Percentiles rank a stretch among this genome's conserved stretches.
Evolutionary conservation across 1,140 invertebrate species (phyloP).

Genomic region (Onthophagus taurus): DNA sequence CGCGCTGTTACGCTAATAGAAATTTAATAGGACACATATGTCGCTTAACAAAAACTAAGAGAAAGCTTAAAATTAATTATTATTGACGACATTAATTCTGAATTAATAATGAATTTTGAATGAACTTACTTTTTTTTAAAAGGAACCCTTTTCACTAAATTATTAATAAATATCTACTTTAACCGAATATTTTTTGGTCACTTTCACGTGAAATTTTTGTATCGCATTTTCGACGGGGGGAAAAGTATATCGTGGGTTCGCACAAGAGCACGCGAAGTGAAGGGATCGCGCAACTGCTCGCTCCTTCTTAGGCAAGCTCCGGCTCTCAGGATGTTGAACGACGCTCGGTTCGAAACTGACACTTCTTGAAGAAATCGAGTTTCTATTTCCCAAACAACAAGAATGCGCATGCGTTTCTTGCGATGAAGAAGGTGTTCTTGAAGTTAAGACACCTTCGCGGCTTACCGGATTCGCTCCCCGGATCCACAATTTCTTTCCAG

Average conservation of each 20-base stretch:
- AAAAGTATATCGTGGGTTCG: constrained; percentile 2
- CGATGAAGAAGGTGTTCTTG: constrained; percentile 29
- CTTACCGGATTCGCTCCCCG: no score
- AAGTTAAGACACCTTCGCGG: constrained; percentile 14
- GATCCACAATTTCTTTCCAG: no score
- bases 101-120: no score
- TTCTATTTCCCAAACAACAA: constrained; percentile 22
- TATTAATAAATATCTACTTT: no score
- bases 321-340: constrained; percentile 5
- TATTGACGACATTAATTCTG: no score
- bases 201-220: constrained; percentile 14
- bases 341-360: constrained; percentile 22
- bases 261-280: neutral
- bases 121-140: no score
- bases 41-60: no score
- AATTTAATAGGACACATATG: no score
- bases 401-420: constrained; percentile 28
- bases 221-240: constrained; percentile 16
- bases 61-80: no score
- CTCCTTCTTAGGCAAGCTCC: constrained; percentile 8
- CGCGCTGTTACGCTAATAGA: no score
- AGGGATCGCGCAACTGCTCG: neutral
- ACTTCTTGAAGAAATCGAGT: constrained; percentile 24
- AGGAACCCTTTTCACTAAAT: no score
- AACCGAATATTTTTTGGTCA: no score